Percentiles rank a stretch among this genome's conserved stretches.
phyloP scores from a whole-genome alignment of 53 echinoderm and acorn worm species.

The Echinometra lucunter region DNA sequence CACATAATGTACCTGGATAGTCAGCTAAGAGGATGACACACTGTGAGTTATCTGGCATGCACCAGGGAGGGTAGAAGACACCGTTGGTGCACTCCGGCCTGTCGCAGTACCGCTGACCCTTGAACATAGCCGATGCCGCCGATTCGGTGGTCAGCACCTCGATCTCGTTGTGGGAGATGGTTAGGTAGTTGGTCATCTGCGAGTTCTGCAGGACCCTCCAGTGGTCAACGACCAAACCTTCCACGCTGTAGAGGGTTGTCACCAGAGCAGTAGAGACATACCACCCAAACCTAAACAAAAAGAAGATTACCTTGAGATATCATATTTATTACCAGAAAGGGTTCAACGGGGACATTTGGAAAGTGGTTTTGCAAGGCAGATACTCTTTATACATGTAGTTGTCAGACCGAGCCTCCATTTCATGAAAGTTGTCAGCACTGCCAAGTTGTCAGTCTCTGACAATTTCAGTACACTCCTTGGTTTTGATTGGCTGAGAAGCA shows the following conservation, averaged over 20 bases:
- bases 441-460: too few relatives aligned
- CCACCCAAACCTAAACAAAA: conserved; percentile 88
- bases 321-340: too few relatives aligned
- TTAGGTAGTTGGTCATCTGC: conserved; percentile 66
- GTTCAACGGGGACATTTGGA: too few relatives aligned
- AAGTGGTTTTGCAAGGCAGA: too few relatives aligned
- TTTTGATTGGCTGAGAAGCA: too few relatives aligned
- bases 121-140: neutral
- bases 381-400: too few relatives aligned
- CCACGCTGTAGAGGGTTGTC: conserved; percentile 72
- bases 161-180: conserved; percentile 66
- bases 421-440: too few relatives aligned
- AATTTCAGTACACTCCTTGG: too few relatives aligned
- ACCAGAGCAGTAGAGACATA: conserved; percentile 79
- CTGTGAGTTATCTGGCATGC: conserved; percentile 59
- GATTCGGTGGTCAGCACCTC: conserved; percentile 61
- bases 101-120: conserved; percentile 73
- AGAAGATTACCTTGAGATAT: neutral
- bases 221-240: conserved; percentile 84
- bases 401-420: too few relatives aligned
- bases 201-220: conserved; percentile 84
- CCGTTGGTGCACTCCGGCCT: conserved; percentile 75
- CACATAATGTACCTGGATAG: conserved; percentile 82
- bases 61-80: conserved; percentile 77
- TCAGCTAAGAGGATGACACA: conserved; percentile 85